A percentile compares a stretch with the other conserved stretches of the same genome.
Conservation (phyloP, 2,888 invertebrate genomes). For the Conomelus anceps region DNA sequence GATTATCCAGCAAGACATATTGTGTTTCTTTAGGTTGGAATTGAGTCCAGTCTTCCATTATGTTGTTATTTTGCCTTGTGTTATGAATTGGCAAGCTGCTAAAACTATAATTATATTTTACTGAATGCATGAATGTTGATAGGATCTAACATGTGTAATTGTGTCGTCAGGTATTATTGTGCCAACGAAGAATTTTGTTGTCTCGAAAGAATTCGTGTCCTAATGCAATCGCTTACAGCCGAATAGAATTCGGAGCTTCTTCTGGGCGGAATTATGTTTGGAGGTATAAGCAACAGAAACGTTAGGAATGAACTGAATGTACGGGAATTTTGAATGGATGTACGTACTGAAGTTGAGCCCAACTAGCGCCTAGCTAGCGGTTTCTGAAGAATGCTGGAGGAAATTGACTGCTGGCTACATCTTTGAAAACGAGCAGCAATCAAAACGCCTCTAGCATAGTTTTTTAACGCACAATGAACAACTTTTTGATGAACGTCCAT, state of each 20-base stretch:
- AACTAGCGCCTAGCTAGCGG: not conserved
- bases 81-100: not conserved
- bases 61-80: not conserved
- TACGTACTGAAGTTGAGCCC: not conserved
- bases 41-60: not conserved
- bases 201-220: not conserved
- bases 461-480: not conserved
- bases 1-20: not conserved
- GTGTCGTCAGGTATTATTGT: not conserved
- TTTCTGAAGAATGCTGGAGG: not conserved
- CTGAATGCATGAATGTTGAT: not conserved
- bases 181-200: not conserved
- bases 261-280: not conserved
- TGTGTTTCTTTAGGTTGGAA: not conserved
- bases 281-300: not conserved
- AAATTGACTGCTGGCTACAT: not conserved
- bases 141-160: not conserved
- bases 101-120: not conserved
- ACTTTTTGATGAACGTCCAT: not conserved
- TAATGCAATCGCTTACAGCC: not conserved
- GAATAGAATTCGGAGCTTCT: not conserved
- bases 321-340: not conserved
- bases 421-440: not conserved
- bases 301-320: not conserved
- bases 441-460: not conserved